Conservation (phyloP, 2,888 invertebrate genomes). For the Sarcophaga rosellei region DNA sequence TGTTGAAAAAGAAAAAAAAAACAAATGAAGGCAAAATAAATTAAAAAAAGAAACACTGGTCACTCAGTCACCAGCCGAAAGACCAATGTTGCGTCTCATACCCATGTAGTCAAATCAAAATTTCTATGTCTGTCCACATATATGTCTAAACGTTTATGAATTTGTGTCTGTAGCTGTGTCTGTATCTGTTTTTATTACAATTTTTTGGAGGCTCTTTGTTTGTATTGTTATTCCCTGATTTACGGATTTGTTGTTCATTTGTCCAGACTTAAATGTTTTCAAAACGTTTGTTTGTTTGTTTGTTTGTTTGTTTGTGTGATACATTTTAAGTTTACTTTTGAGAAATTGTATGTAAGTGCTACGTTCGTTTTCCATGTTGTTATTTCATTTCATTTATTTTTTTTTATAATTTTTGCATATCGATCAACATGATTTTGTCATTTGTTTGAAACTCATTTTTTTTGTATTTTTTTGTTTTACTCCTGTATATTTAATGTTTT, state of each 20-base stretch:
- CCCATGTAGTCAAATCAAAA: conserved; percentile 45
- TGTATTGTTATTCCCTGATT: background rate
- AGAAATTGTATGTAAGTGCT: conserved; percentile 44
- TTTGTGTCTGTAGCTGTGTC: background rate
- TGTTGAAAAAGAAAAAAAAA: conserved; percentile 44
- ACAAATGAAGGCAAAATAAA: conserved; percentile 58
- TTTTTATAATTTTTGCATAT: conserved; percentile 60
- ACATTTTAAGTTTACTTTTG: conserved; percentile 42
- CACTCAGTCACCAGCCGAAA: conserved; percentile 38
- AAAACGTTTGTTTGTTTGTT: conserved; percentile 11
- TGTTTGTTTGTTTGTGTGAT: conserved; percentile 17
- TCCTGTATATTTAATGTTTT: background rate
- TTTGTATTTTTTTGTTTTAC: background rate
- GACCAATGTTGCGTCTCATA: background rate
- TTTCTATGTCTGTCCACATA: conserved; percentile 25
- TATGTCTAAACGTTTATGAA: conserved; percentile 13
- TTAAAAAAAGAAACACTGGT: conserved; percentile 40
- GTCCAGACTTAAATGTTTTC: conserved; percentile 28
- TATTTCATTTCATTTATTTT: conserved; percentile 45
- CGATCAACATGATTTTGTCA: conserved; percentile 68
- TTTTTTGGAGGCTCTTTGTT: background rate
- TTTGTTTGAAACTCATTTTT: conserved; percentile 50
- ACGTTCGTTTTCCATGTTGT: conserved; percentile 8
- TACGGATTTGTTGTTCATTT: conserved; percentile 34
- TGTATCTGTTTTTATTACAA: background rate